A percentile compares a stretch with the other conserved stretches of the same genome.
Evolutionary conservation across 23 tunicate species (phyloP).

Genomic region (Ascidia mentula): DNA sequence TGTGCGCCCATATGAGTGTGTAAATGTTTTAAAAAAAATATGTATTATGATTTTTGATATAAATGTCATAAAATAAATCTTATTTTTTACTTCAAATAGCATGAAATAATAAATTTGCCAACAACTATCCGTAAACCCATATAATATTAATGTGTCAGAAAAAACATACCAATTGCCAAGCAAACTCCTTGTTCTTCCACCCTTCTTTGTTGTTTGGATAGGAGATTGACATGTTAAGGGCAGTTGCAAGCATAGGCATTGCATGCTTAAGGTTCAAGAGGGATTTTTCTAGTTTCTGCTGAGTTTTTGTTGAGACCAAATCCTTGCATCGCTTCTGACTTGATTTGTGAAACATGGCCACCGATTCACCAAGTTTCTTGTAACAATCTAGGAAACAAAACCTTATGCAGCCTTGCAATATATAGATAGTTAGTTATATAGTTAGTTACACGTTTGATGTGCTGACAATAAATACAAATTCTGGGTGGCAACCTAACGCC

Average conservation of each 20-base stretch:
- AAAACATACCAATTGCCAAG: constrained; percentile 43
- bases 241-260: constrained; percentile 67
- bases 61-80: too few relatives aligned
- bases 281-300: constrained; percentile 25
- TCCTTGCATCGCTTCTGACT: constrained; percentile 46
- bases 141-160: not conserved
- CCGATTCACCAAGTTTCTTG: constrained; percentile 32
- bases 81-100: not conserved
- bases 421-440: too few relatives aligned
- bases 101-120: not conserved
- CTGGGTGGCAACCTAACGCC: too few relatives aligned
- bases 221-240: constrained; percentile 52
- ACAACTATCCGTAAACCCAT: not conserved
- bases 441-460: too few relatives aligned
- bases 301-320: constrained; percentile 25
- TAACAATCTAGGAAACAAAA: constrained; percentile 24
- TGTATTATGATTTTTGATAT: too few relatives aligned
- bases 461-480: too few relatives aligned
- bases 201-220: constrained; percentile 71
- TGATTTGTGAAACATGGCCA: constrained; percentile 24
- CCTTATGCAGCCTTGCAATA: not conserved
- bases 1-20: not conserved
- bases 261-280: constrained; percentile 48
- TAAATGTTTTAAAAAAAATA: too few relatives aligned
- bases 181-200: constrained; percentile 42